phyloP scores from a whole-genome alignment of 92 coral and sea anemone genomes.

The Palythoa grandiflora region DNA sequence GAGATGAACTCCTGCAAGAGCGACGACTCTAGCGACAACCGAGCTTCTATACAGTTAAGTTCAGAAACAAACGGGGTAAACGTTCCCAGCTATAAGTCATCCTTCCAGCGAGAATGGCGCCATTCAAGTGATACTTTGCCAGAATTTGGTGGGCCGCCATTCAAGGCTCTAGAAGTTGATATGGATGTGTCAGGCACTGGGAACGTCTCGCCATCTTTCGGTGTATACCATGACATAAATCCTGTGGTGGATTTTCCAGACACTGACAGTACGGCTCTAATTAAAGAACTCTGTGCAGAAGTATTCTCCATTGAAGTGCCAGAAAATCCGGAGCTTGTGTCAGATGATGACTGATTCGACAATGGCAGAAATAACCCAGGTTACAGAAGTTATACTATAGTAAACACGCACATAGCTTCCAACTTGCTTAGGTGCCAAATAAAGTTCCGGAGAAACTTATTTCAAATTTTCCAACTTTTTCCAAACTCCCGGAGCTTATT shows the following conservation, averaged over 20 bases:
- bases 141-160: constrained; percentile 29
- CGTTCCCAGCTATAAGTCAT: not conserved
- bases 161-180: constrained; percentile 57
- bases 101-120: constrained; percentile 16
- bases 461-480: no score
- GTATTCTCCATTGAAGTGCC: constrained; percentile 87
- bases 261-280: constrained; percentile 87
- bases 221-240: constrained; percentile 72
- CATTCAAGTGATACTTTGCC: constrained; percentile 12
- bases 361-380: not conserved
- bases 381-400: not conserved
- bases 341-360: constrained; percentile 67
- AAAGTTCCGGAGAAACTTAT: no score
- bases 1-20: not conserved
- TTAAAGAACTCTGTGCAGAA: constrained; percentile 87
- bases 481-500: no score
- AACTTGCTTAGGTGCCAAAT: no score
- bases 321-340: constrained; percentile 59
- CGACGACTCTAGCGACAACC: not conserved
- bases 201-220: constrained; percentile 73
- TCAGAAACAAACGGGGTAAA: constrained; percentile 38
- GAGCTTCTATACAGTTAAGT: not conserved
- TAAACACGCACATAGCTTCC: not conserved
- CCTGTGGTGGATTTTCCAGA: constrained; percentile 86
- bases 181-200: constrained; percentile 64